These are phyloP conservation scores for Ceratosolen fusciceps DNA, from an alignment of 1,140 invertebrate species.

Conservation along the genomic window DNA sequence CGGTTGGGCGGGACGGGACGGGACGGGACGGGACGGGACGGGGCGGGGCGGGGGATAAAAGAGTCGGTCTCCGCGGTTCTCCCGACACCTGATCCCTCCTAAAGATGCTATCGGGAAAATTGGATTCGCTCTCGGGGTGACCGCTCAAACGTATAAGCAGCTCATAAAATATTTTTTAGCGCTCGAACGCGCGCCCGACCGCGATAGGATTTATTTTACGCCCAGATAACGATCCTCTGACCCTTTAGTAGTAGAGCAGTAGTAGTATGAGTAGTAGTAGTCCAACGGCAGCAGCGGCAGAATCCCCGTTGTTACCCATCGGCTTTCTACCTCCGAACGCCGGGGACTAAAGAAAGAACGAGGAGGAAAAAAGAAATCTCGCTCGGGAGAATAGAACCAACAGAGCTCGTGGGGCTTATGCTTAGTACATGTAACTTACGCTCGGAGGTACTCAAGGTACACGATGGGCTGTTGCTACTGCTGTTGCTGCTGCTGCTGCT, in stretches of 20 bases:
- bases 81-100: slow-evolving; percentile 67
- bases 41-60: neutral
- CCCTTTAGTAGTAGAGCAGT: neutral
- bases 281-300: no score
- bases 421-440: slow-evolving; percentile 48
- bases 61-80: slow-evolving; percentile 41
- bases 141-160: slow-evolving; percentile 72
- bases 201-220: slow-evolving; percentile 68
- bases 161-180: slow-evolving; percentile 72
- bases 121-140: slow-evolving; percentile 70
- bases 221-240: slow-evolving; percentile 66
- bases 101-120: slow-evolving; percentile 72
- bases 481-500: no score
- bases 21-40: no score
- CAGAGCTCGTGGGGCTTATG: slow-evolving; percentile 28
- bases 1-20: no score
- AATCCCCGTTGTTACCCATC: slow-evolving; percentile 39
- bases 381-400: neutral
- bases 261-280: no score
- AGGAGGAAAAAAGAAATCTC: slow-evolving; percentile 38
- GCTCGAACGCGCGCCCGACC: slow-evolving; percentile 56
- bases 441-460: slow-evolving; percentile 20
- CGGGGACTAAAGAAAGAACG: no score
- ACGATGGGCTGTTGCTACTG: no score
- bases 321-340: slow-evolving; percentile 24